Evolutionary conservation across 2,888 invertebrate genomes (phyloP), one percentile per base, ranked within the genome.

Genomic region (Nephrotoma guestfalica): DNA sequence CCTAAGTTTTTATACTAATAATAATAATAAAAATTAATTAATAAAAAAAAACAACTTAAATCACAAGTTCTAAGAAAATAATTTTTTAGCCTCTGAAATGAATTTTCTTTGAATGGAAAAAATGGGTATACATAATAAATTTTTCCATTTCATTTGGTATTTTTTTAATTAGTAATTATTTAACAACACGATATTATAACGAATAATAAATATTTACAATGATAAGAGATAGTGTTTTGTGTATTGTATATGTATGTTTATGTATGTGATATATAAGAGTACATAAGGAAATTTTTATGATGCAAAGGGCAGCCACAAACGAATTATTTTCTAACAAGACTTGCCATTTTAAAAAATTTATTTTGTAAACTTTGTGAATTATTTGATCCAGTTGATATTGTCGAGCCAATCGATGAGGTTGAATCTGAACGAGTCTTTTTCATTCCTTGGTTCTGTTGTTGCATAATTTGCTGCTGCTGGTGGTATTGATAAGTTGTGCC

Each of bases 341-440:
- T 88, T 86, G 88, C 88, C 87, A 88, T 88, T 86, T 88, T 86
- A 51, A 88, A 86, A 83, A 88, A 88, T 87, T 88, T 88, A 87
- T 86, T 88, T 86, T 88, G 88, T 43, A 41, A 11, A 51, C 43
- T 83, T 84, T 83, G 86, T 83, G 71, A 47, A 41, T 86, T 83
- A 45, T 43, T 83, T 42, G 84, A 71, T 42, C 83, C 86, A 86
- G 84, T 86, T 41, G 30, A 42, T 86, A 86, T 45, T 87, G 86
- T 87, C 83, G 83, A 84, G 2, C 41, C 41, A 84, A 41, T 40
- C 85, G 87, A 86, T 18, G 57, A 85, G 7, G 84, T 43, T 71
- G 51, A 71, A 71, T 71, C 47, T 41, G 83, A 43, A 40, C 85
- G 47, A 6, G 85, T 40, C 41, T 18, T 85, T 13, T 83, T 43